These are phyloP conservation scores for Gymnarchus niloticus DNA, from an alignment of 2,113 vertebrate genomes.

Conservation along the genomic window DNA sequence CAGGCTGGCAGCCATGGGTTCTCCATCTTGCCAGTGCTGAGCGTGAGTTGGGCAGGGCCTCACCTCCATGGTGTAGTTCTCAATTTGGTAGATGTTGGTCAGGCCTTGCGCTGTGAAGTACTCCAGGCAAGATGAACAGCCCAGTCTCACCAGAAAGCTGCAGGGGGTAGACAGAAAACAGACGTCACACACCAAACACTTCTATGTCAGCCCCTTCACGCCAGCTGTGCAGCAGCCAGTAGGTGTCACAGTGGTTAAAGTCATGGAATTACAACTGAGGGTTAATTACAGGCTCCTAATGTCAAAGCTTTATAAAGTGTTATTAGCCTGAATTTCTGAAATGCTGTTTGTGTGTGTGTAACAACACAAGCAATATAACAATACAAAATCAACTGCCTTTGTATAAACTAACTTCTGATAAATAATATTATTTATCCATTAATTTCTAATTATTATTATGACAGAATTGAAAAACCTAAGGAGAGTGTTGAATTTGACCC, in stretches of 20 bases:
- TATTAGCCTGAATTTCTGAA: no score
- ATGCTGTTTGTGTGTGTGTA: no score
- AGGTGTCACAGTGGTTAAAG: no score
- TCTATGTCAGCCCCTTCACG: no score
- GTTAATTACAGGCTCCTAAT: no score
- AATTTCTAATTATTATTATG: not conserved
- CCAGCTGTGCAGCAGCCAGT: no score
- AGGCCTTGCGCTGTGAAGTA: constrained; percentile 99
- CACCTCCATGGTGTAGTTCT: constrained; percentile 99
- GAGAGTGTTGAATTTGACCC: not conserved
- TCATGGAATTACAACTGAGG: no score
- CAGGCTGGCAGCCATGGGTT: not conserved
- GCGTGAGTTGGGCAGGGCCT: constrained; percentile 66
- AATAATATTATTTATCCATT: not conserved
- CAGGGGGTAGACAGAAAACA: constrained; percentile 45
- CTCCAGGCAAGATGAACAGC: constrained; percentile 97
- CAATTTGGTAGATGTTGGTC: constrained; percentile 99
- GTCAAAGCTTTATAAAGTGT: no score
- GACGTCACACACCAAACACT: not conserved
- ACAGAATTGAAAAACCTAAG: not conserved
- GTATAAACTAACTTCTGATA: not conserved
- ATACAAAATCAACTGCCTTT: not conserved
- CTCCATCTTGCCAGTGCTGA: constrained; percentile 45
- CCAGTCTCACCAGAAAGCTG: constrained; percentile 98
- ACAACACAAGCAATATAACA: not conserved